These are phyloP conservation scores for Thyatira batis DNA, from an alignment of 2,888 invertebrate genomes.

Conservation along the genomic window DNA sequence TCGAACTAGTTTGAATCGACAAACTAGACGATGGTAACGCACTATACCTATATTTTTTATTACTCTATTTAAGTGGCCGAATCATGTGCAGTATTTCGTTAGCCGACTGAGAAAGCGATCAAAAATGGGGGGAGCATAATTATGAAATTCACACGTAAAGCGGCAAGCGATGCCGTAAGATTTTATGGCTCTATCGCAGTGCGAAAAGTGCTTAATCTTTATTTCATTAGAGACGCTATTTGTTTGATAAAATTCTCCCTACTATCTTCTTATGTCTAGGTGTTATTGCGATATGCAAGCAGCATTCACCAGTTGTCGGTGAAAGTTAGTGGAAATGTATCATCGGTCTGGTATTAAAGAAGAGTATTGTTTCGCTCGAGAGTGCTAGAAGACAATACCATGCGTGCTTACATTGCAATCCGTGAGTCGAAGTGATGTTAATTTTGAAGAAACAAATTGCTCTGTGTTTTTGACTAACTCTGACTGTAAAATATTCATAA, in stretches of 20 bases:
- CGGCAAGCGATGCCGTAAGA: slow-evolving; percentile 76
- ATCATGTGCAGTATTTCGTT: slow-evolving; percentile 37
- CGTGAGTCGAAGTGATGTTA: slow-evolving; percentile 71
- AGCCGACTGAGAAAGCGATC: slow-evolving; percentile 58
- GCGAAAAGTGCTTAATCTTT: slow-evolving; percentile 62
- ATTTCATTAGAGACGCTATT: slow-evolving; percentile 31
- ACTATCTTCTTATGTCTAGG: slow-evolving; percentile 24
- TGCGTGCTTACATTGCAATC: slow-evolving; percentile 78
- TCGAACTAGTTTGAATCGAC: slow-evolving; percentile 4
- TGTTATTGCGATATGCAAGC: slow-evolving; percentile 70
- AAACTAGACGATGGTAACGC: not conserved
- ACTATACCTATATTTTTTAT: not conserved
- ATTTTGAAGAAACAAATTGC: slow-evolving; percentile 46
- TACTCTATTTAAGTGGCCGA: slow-evolving; percentile 7
- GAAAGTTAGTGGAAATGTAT: slow-evolving; percentile 64
- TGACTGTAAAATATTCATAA: not conserved
- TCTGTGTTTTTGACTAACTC: slow-evolving; percentile 56
- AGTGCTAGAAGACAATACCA: slow-evolving; percentile 73
- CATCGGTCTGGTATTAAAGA: slow-evolving; percentile 24
- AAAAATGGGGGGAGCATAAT: slow-evolving; percentile 38
- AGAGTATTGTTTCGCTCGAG: slow-evolving; percentile 38
- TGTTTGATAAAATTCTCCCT: slow-evolving; percentile 21
- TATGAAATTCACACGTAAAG: slow-evolving; percentile 69
- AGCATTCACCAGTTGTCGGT: slow-evolving; percentile 69
- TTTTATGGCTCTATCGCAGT: slow-evolving; percentile 61